Evolutionary conservation across 2,797 vertebrate species (phyloP), one percentile per base, ranked within the genome.

Genomic region (Alca torda): DNA sequence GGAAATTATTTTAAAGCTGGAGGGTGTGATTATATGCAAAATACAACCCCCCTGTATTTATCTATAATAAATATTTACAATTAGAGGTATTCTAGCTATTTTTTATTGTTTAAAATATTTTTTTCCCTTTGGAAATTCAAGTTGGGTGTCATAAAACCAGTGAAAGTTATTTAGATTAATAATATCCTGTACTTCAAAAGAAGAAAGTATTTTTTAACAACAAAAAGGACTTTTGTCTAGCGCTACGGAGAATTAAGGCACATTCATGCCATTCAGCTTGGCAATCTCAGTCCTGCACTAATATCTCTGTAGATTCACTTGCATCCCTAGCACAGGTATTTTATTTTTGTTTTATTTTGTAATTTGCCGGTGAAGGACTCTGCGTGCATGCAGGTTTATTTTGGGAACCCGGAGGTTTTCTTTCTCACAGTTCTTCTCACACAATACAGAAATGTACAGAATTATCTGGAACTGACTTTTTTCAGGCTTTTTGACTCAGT

Each of bases 41-140:
- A 80, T 30, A 7, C n/a, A 64, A 45, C 17, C 33, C 30, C 25
- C 13, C 39, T 21, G 1, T 56, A 59, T 81, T 82, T 41, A 35
- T 4, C 51, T 78, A 30, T 43, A 77, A 48, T 90, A 84, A 81
- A 60, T 83, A 41, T 33, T 68, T 63, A 30, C 31, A 73, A 70
- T 56, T 70, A 69, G 35, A 84, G 17, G 5, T 76, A 64, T 72
- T 96, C 89, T 59, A 80, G 56, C 25, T 17, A 6, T 63, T 85
- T n/a, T 87, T 87, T 35, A 11, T 54, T 81, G n/a, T 69, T 74
- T 31, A 63, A 85, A 94, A 39, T 39, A 33, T 50, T 35, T 57
- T 67, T 67, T 83, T n/a, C 33, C 33, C 24, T 90, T 91, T 61
- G 59, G 33, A 96, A 90, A 78, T 83, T 70, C 39, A 53, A 48